Base-by-base conservation (phyloP, 2,797 vertebrate species). In the Myotis vivesi region DNA sequence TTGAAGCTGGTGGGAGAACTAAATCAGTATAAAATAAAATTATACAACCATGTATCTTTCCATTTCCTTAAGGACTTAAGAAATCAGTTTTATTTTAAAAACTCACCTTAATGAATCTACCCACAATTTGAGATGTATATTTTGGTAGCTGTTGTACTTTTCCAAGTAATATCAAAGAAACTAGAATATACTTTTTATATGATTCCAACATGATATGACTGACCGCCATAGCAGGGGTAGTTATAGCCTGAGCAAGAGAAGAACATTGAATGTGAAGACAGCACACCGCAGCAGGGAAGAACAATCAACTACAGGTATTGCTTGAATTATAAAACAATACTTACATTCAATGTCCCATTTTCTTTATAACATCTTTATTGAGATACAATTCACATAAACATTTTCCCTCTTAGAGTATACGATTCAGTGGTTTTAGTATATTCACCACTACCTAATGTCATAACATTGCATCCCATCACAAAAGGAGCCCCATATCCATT, bases 201-300 rank as follows among this genome's bases (percentile, higher is more conserved):
- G 99, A 99, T 98, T 99, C 99, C 98, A 99, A 98, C 99, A 99
- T 99, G 98, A 99, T 99, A 98, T 99, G 99, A 98, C 99, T 99
- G 98, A 99, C 99, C 4, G 99, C 99, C 99, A 99, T 99, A 96
- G 99, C 99, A 95, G 99, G 99, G 98, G 99, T 99, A 98, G 99
- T 99, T 98, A 99, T 99, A 97, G 99, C 99, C 99, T 99, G 82
- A 86, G 55, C 38, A 91, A 96, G 79, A 96, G 69, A 97, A 94
- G 92, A 94, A 59, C 6, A 33, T 23, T 64, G 16, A 64, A 12
- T 20, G 53, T 83, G 38, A 73, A 86, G 36, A 69, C 10, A 17
- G 62, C 25, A 82, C 2, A 28, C 0, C 3, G 0, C 0, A 88
- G 51, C 46, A 87, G 20, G 38, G 69, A 83, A 75, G 0, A 66